Base-by-base conservation (phyloP, 1,140 invertebrate genomes). In the Octopus bimaculoides region DNA sequence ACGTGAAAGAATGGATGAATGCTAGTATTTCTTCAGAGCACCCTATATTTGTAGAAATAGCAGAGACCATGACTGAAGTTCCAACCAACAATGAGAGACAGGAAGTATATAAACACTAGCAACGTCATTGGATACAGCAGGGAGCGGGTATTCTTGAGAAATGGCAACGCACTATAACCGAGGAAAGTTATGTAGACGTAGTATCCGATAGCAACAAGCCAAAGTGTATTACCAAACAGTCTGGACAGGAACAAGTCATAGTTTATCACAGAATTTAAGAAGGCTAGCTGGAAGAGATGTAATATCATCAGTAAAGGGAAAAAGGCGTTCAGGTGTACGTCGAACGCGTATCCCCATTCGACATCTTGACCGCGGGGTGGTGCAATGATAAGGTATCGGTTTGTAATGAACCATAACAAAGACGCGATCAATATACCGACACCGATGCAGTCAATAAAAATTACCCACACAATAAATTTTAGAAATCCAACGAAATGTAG, bases 271-370 rank as follows among this genome's bases (percentile, higher is more conserved):
- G 93, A 92, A 88, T 96, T 93, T 88, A 96, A 97, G 82, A 98
- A 93, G 85, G 97, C 93, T 71, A 98, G 92, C 89, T 97, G 95
- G 85, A 98, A 93, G 83, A 97, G 94, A 90, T 99, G 97, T 56
- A 99, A 92, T 83, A 99, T 93, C 80, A 98, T 94, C 52, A 99
- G 92, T 5, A 97, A 93, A 78, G 98, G 98, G 91, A 99, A 98
- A 90, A 98, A 98, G 8, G 98, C 98, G 92, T 99, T 99, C 80
- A 99, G 92, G 91, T 99, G 98, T 69, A 99, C 96, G 91, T 99
- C 98, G 91, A 99, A 99, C 54, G 96, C 94, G 91, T 98, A 99
- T 4, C 95, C 98, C 98, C 98, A 99, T 90, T 99, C 98, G 77
- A 99, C 97, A 90, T 93, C 93, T 89, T 87, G 95, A 93, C 85